Evolutionary conservation across 1,140 invertebrate genomes (phyloP).

Genomic region (Orchestia grillus): DNA sequence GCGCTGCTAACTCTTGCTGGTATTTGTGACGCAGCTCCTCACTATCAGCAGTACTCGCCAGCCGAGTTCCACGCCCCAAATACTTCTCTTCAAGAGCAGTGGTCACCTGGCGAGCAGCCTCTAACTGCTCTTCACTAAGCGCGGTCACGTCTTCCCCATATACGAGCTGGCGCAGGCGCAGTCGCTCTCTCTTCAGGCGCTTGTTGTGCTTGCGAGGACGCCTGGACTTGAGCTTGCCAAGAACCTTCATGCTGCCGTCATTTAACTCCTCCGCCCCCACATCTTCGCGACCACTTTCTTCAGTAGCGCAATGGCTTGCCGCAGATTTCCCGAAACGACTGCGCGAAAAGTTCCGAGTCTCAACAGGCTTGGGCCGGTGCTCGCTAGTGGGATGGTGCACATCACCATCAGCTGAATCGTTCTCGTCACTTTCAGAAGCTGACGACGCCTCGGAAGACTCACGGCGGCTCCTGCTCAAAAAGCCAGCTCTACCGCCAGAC

Average conservation of each 20-base stretch:
- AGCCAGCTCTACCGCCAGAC: background rate
- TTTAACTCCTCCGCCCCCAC: background rate
- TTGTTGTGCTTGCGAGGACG: conserved; percentile 21
- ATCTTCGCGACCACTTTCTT: background rate
- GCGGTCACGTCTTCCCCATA: background rate
- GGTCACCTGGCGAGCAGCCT: background rate
- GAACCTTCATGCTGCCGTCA: background rate
- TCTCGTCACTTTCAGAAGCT: background rate
- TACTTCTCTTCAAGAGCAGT: background rate
- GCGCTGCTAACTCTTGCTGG: background rate
- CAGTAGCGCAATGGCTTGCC: background rate
- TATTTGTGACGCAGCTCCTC: background rate
- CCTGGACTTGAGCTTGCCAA: background rate
- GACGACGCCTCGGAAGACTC: background rate
- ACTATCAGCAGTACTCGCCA: background rate
- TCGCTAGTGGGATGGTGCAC: background rate
- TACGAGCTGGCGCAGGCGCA: background rate
- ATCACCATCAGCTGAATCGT: background rate
- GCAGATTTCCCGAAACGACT: background rate
- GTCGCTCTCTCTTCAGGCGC: background rate
- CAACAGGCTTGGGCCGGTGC: background rate
- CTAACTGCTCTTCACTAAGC: background rate
- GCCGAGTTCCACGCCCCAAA: background rate
- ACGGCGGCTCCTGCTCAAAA: background rate
- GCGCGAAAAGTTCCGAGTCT: background rate